Evolutionary conservation across 2,113 vertebrate genomes (phyloP).

Genomic region (Hiodon tergisus): DNA sequence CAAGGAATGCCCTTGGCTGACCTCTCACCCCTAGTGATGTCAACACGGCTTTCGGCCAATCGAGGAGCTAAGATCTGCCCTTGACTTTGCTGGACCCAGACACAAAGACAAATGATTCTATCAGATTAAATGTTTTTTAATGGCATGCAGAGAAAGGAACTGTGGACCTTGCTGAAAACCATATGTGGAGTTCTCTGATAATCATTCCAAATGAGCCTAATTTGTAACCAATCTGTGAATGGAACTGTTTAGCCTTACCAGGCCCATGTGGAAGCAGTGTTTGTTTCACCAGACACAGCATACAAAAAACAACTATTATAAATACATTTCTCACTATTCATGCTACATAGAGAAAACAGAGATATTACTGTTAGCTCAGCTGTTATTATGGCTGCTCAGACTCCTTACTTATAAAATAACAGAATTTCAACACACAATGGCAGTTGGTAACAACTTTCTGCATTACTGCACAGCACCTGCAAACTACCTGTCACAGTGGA

Average conservation of each 20-base stretch:
- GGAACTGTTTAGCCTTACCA: conserved; percentile 48
- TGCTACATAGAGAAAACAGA: conserved; percentile 25
- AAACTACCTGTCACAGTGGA: too few species aligned
- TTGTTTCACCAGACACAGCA: conserved; percentile 44
- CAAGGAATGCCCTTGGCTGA: conserved; percentile 57
- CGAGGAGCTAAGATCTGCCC: conserved; percentile 71
- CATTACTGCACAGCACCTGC: too few species aligned
- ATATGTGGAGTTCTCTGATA: conserved; percentile 82
- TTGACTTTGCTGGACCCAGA: conserved; percentile 70
- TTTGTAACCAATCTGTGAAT: conserved; percentile 72
- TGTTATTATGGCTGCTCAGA: too few species aligned
- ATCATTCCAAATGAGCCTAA: conserved; percentile 85
- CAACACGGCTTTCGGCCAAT: conserved; percentile 66
- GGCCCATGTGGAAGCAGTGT: conserved; percentile 40
- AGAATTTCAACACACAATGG: too few species aligned
- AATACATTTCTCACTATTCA: not conserved
- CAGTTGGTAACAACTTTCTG: too few species aligned
- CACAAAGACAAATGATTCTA: conserved; percentile 93
- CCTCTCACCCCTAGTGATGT: conserved; percentile 69
- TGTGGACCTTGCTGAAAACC: conserved; percentile 67
- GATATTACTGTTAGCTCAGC: conserved; percentile 29
- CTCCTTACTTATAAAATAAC: too few species aligned
- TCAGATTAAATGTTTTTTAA: conserved; percentile 92
- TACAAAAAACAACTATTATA: conserved; percentile 16
- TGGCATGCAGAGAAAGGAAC: conserved; percentile 76